These are phyloP conservation scores for Mizuhopecten yessoensis DNA, from an alignment of 1,140 invertebrate genomes.

Conservation along the genomic window DNA sequence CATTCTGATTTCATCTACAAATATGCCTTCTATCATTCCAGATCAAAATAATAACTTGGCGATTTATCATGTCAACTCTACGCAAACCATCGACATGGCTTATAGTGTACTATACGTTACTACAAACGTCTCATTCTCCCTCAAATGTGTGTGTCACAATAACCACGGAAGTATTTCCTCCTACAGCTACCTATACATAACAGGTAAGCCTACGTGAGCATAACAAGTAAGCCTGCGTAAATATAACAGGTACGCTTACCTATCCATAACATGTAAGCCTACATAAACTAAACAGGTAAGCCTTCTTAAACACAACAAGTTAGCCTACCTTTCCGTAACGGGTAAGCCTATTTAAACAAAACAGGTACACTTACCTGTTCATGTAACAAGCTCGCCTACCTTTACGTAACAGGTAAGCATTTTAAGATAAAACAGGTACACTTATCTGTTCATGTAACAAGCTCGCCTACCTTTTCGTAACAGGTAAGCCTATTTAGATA, in stretches of 20 bases:
- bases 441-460: too few relatives aligned
- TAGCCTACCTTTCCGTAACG: too few relatives aligned
- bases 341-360: too few relatives aligned
- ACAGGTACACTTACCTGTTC: too few relatives aligned
- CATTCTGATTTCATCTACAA: too few relatives aligned
- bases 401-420: too few relatives aligned
- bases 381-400: too few relatives aligned
- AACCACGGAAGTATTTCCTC: not conserved
- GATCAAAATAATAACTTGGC: not conserved
- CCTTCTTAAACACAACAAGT: too few relatives aligned
- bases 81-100: not conserved
- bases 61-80: not conserved
- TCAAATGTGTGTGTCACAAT: not conserved
- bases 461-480: too few relatives aligned
- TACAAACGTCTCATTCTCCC: not conserved
- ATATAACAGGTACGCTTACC: not conserved
- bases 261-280: not conserved
- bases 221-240: not conserved
- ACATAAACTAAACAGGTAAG: too few relatives aligned
- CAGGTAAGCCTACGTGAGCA: not conserved
- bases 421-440: too few relatives aligned
- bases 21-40: not conserved
- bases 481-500: too few relatives aligned
- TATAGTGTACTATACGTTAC: not conserved
- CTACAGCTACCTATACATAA: not conserved